Percentiles rank a stretch among this genome's conserved stretches.
Conservation (phyloP, 1,140 invertebrate species). For the Drepana arcuata region DNA sequence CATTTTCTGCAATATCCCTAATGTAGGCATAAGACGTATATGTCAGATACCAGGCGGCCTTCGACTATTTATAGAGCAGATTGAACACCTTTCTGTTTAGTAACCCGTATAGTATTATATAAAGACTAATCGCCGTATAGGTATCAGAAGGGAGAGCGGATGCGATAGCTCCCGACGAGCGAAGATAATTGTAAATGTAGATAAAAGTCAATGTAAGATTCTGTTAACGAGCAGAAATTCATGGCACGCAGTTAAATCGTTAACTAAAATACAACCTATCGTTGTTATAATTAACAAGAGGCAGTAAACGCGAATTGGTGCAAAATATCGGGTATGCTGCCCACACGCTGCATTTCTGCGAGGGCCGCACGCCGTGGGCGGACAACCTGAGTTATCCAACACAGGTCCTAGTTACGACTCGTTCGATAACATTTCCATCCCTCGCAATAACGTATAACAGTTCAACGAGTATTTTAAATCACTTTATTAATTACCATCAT, state of each 20-base stretch:
- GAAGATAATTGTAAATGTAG: no score
- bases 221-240: no score
- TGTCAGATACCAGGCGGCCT: constrained; percentile 17
- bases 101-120: no score
- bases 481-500: not conserved
- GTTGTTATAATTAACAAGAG: constrained; percentile 15
- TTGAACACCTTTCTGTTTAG: constrained; percentile 1
- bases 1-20: constrained; percentile 47
- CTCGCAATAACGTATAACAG: constrained; percentile 21
- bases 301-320: constrained; percentile 19
- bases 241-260: no score
- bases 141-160: no score
- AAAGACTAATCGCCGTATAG: no score
- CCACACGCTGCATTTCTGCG: constrained; percentile 21
- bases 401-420: constrained; percentile 19
- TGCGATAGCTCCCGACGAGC: no score
- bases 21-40: constrained; percentile 12
- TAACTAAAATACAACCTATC: no score
- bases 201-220: no score
- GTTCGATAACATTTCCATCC: constrained; percentile 21
- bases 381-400: constrained; percentile 26
- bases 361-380: constrained; percentile 26
- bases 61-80: constrained; percentile 33
- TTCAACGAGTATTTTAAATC: constrained; percentile 21
- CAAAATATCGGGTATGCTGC: constrained; percentile 21